phyloP scores from a whole-genome alignment of 2,888 invertebrate species.

The Colletes collaris region DNA sequence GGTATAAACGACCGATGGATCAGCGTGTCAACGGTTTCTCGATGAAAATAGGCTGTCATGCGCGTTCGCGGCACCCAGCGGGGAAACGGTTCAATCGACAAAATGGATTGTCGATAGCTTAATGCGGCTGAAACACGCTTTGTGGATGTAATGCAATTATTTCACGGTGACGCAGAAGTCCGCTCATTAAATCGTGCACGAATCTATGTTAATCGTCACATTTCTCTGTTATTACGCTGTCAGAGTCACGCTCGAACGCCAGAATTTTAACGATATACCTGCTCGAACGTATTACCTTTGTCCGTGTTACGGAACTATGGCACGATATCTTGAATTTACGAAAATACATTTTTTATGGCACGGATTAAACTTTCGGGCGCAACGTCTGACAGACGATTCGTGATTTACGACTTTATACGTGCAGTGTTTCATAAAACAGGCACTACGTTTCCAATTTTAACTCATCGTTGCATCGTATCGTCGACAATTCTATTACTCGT shows the following conservation, averaged over 20 bases:
- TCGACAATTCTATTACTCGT: too few relatives aligned
- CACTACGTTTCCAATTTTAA: too few relatives aligned
- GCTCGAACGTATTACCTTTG: neutral
- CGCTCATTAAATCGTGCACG: conserved; percentile 31
- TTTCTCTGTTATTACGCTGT: conserved; percentile 29
- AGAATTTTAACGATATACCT: neutral
- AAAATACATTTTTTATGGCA: too few relatives aligned
- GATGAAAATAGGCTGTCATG: conserved; percentile 40
- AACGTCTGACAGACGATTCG: too few relatives aligned
- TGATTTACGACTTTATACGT: too few relatives aligned
- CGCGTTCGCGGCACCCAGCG: conserved; percentile 3
- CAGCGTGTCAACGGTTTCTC: conserved; percentile 28
- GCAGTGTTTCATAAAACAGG: too few relatives aligned
- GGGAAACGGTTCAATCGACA: conserved; percentile 51
- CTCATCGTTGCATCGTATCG: too few relatives aligned
- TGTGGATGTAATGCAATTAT: conserved; percentile 46
- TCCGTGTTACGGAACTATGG: conserved; percentile 1
- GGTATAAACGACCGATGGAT: conserved; percentile 45
- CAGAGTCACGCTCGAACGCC: conserved; percentile 10
- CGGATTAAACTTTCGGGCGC: too few relatives aligned
- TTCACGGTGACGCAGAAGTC: conserved; percentile 39
- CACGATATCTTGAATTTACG: neutral
- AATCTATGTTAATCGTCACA: conserved; percentile 34
- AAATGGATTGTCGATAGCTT: conserved; percentile 59
- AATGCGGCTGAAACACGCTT: conserved; percentile 43